Conservation (phyloP, 2,797 vertebrate species). For the Halcyon leucocephala region DNA sequence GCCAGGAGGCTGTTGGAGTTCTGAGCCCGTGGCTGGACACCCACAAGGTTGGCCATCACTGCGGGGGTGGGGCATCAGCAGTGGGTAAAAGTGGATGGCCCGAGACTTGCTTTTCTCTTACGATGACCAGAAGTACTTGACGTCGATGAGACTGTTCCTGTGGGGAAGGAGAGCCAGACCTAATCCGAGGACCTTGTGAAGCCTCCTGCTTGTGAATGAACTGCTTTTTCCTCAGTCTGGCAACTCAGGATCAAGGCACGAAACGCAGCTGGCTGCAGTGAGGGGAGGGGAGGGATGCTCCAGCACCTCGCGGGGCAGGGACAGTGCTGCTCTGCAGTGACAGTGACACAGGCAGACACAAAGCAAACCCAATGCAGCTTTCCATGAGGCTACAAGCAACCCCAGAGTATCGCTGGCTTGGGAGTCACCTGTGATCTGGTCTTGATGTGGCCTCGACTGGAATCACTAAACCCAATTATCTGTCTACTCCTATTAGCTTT, state of each 20-base stretch:
- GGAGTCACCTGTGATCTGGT: not conserved
- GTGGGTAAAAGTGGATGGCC: not conserved
- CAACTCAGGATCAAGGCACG: not conserved
- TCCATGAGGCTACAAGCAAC: not conserved
- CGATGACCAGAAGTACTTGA: not conserved
- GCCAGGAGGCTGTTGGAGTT: not conserved
- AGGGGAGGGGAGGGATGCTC: not conserved
- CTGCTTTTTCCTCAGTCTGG: not conserved
- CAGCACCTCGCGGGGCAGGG: fast-evolving
- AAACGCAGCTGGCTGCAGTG: not conserved
- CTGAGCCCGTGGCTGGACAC: not conserved
- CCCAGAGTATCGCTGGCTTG: fast-evolving
- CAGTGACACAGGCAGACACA: not conserved
- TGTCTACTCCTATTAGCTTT: not conserved
- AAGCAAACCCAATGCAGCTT: not conserved
- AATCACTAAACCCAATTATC: not conserved
- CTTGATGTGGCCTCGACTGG: not conserved
- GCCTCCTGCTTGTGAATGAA: not conserved
- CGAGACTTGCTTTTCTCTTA: not conserved
- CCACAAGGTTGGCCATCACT: not conserved
- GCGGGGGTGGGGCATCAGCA: fast-evolving
- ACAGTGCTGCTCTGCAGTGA: not conserved
- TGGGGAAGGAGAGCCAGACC: not conserved
- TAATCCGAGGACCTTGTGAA: not conserved
- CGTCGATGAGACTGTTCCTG: not conserved